Conservation (phyloP, 2,797 vertebrate species). For the Naso thynnoides region DNA sequence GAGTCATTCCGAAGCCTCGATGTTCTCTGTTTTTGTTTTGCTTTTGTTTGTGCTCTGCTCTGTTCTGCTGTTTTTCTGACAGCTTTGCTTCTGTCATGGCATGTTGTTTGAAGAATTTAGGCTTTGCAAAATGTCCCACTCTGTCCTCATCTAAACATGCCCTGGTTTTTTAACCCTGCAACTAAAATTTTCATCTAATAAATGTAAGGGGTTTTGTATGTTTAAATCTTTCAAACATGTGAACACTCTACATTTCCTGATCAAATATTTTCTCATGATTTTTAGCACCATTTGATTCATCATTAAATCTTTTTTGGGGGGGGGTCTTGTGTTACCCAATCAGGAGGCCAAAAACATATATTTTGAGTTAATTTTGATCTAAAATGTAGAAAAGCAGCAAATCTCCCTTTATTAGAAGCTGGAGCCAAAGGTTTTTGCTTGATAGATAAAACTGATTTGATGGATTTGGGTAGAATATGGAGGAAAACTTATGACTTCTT, state of each 20-base stretch:
- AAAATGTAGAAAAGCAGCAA: not conserved
- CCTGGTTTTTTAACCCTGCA: not conserved
- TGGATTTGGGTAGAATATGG: too few species aligned
- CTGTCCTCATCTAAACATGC: not conserved
- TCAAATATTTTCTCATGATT: not conserved
- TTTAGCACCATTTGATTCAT: not conserved
- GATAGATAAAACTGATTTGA: not conserved
- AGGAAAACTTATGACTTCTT: too few species aligned
- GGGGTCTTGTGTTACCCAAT: not conserved
- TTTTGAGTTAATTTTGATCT: too few species aligned
- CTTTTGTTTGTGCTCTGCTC: slow-evolving; percentile 3
- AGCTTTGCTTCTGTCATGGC: not conserved
- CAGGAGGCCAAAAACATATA: not conserved
- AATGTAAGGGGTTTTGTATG: not conserved
- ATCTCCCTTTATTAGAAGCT: not conserved
- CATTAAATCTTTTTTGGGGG: not conserved
- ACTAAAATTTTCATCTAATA: not conserved
- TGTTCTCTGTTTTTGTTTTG: not conserved
- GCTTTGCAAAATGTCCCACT: not conserved
- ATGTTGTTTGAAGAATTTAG: slow-evolving; percentile 14
- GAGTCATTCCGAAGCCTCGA: not conserved
- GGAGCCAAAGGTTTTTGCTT: not conserved
- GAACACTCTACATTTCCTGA: not conserved
- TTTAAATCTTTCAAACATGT: too few species aligned
- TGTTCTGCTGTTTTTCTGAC: slow-evolving; percentile 11